A percentile compares a stretch with the other conserved stretches of the same genome.
phyloP scores from a whole-genome alignment of 1,140 invertebrate species.

The Cydia splendana region DNA sequence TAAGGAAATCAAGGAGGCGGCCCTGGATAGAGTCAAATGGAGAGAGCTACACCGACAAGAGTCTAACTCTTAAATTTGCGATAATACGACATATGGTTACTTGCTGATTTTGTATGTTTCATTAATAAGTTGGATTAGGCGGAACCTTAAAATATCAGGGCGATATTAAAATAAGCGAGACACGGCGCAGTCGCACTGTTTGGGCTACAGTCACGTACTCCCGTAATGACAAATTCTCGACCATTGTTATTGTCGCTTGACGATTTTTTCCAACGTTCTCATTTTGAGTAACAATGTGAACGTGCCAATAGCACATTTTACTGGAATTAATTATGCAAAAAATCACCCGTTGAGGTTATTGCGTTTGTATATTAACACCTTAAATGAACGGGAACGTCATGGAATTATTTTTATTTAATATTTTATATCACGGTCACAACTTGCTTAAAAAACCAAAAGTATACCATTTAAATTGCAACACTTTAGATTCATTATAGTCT shows the following conservation, averaged over 20 bases:
- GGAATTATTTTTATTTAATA: not conserved
- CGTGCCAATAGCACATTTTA: conserved; percentile 68
- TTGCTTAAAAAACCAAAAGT: no score
- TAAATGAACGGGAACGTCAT: conserved; percentile 16
- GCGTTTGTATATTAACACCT: conserved; percentile 27
- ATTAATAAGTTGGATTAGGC: not conserved
- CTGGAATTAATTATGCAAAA: conserved; percentile 69
- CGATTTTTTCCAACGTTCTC: conserved; percentile 70
- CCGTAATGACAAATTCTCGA: conserved; percentile 69
- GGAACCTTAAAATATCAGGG: conserved; percentile 58
- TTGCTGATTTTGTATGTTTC: no score
- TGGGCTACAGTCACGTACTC: conserved; percentile 68
- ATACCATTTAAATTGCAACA: no score
- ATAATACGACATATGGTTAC: no score
- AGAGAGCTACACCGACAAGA: no score
- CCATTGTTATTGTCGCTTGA: conserved; percentile 65
- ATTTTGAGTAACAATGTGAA: conserved; percentile 65
- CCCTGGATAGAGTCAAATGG: no score
- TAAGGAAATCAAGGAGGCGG: no score
- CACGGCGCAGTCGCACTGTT: conserved; percentile 50
- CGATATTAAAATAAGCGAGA: conserved; percentile 70
- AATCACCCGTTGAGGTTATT: conserved; percentile 42
- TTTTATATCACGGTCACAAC: not conserved
- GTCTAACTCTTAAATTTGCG: no score
- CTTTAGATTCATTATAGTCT: no score